Evolutionary conservation across 2,888 invertebrate genomes (phyloP).

Genomic region (Romanomermis culicivorax): DNA sequence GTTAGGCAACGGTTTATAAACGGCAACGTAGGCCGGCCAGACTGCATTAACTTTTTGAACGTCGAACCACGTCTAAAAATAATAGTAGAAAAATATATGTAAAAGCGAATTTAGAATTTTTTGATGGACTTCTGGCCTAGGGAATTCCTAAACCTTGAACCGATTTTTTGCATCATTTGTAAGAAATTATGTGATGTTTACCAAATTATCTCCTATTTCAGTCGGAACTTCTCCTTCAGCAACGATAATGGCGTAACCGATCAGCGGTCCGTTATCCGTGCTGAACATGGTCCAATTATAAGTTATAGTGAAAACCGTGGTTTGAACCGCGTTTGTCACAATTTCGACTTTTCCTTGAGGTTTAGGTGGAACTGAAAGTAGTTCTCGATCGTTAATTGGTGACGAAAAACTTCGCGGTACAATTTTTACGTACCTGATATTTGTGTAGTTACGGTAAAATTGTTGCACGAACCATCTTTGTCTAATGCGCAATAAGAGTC

Average conservation of each 20-base stretch:
- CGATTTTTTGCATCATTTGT: not conserved
- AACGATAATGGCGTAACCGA: constrained; percentile 22
- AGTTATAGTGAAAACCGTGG: constrained; percentile 14
- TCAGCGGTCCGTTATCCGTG: constrained; percentile 15
- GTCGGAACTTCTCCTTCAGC: constrained; percentile 14
- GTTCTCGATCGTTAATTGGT: too few species aligned
- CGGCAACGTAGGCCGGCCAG: constrained; percentile 54
- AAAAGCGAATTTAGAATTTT: too few species aligned
- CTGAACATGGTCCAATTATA: constrained; percentile 16
- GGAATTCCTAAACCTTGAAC: too few species aligned
- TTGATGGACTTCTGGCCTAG: too few species aligned
- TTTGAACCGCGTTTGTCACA: constrained; percentile 13
- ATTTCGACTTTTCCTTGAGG: constrained; percentile 11
- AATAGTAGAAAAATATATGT: too few species aligned
- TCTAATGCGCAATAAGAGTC: too few species aligned
- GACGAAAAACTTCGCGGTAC: too few species aligned
- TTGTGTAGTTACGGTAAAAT: too few species aligned
- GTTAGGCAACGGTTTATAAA: constrained; percentile 78
- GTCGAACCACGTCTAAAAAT: constrained; percentile 21
- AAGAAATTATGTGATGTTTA: too few species aligned
- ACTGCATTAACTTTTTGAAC: constrained; percentile 22
- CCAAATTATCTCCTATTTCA: too few species aligned
- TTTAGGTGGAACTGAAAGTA: constrained; percentile 8
- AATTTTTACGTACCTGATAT: too few species aligned
- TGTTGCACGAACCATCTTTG: too few species aligned